Conservation (phyloP, 1,140 invertebrate genomes). For the Bombus breviceps region DNA sequence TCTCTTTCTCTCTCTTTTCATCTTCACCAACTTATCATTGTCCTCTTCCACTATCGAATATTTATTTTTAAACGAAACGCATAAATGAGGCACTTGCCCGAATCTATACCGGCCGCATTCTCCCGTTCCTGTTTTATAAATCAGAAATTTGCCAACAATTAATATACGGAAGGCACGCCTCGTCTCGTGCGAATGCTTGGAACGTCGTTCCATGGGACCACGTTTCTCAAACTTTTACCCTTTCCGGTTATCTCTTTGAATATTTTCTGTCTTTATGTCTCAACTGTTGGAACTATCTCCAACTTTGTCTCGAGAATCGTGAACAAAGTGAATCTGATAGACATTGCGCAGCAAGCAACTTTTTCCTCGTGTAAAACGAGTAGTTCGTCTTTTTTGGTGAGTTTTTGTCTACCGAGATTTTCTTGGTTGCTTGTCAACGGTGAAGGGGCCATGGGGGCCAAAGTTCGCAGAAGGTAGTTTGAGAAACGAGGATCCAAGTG, state of each 20-base stretch:
- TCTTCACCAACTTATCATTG: slow-evolving; percentile 41
- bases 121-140: slow-evolving; percentile 69
- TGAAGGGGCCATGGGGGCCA: background rate
- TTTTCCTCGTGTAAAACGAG: background rate
- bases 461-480: background rate
- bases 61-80: slow-evolving; percentile 63
- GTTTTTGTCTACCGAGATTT: background rate
- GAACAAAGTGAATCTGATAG: background rate
- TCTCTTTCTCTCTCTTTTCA: slow-evolving; percentile 42
- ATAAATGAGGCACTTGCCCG: slow-evolving; percentile 70
- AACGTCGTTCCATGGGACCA: slow-evolving; percentile 67
- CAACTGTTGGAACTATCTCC: background rate
- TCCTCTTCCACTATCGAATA: slow-evolving; percentile 42
- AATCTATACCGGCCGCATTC: slow-evolving; percentile 58
- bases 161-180: slow-evolving; percentile 83
- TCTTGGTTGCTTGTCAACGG: background rate
- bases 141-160: slow-evolving; percentile 82
- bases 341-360: background rate
- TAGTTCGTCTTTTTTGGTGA: background rate
- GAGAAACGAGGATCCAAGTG: slow-evolving; percentile 17
- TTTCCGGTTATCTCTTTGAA: background rate
- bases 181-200: slow-evolving; percentile 77
- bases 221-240: slow-evolving; percentile 70
- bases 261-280: background rate
- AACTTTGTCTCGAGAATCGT: background rate